Base-by-base conservation (phyloP, 2,888 invertebrate species). In the Ormyrus pomaceus region DNA sequence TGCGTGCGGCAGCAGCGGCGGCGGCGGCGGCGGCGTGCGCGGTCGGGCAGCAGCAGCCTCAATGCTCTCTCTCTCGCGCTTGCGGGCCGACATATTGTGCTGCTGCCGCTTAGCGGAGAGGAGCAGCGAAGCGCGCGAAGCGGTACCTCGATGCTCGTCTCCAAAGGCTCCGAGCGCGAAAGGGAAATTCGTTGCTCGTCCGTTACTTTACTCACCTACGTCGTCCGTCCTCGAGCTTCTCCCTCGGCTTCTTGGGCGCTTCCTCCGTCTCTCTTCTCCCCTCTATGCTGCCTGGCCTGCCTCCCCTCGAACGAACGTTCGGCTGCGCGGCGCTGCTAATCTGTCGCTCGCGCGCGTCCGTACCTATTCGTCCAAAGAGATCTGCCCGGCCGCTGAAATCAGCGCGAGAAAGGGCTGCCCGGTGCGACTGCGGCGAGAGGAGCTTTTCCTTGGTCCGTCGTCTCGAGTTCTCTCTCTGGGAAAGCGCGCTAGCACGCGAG, bases 121-220 rank as follows among this genome's bases (percentile, higher is more conserved):
- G 51, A 55, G 11, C 51, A 5, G 53, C 48, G 34, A 34, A 58
- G 9, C 48, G 53, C 9, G 53, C 48, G 50, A 34, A 58, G 9
- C 48, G 53, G 13, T 51, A 51, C 34, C 66, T 5, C 34, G 34
- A 34, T 34, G 34, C 4, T 34, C 34, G 34, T 34, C 34, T 34
- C 34, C 34, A 4, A 46, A 46, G 3, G 10, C 51, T 53, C 8
- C 6, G 51, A 51, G 13, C 13, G n/a, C 58, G n/a, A 46, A 11
- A 59, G 5, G 19, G 34, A 19, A 19, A 59, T 5, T 13, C 19
- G 13, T 34, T 34, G 34, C 34, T 34, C 34, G 34, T 34, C 1
- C 34, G 34, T 34, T 9, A 70, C 58, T 50, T 13, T 59, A 70
- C 70, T 70, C 59, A 70, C 70, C 70, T 70, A 34, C 34, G 34